A percentile compares a stretch with the other conserved stretches of the same genome.
Conservation (phyloP, 1,140 invertebrate species). For the Drosophila quadrilineata region DNA sequence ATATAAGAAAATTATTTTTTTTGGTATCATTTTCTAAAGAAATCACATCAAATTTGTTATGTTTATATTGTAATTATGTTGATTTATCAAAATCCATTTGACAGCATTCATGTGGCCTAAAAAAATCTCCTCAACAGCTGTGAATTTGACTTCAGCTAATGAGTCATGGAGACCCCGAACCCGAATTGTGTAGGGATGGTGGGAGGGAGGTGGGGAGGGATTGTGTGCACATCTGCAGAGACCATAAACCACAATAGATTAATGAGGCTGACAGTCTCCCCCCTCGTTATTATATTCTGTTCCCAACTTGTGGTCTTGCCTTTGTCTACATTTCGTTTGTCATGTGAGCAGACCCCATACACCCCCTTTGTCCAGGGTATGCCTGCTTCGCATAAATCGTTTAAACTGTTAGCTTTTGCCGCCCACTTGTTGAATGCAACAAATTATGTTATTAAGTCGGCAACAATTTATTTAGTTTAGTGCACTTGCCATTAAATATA, state of each 20-base stretch:
- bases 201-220: too few relatives aligned
- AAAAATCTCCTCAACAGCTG: slow-evolving; percentile 16
- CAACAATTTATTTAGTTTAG: slow-evolving; percentile 76
- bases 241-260: slow-evolving; percentile 41
- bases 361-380: neutral
- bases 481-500: slow-evolving; percentile 76
- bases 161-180: slow-evolving; percentile 39
- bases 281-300: neutral
- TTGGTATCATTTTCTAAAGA: too few relatives aligned
- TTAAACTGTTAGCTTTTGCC: slow-evolving; percentile 44
- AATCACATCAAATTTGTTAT: too few relatives aligned
- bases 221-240: slow-evolving; percentile 13
- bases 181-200: too few relatives aligned
- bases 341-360: neutral
- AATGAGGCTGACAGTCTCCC: slow-evolving; percentile 27
- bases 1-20: too few relatives aligned
- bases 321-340: slow-evolving; percentile 22
- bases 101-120: neutral
- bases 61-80: too few relatives aligned
- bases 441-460: slow-evolving; percentile 65
- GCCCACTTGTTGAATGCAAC: slow-evolving; percentile 53
- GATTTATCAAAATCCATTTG: slow-evolving; percentile 6
- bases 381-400: slow-evolving; percentile 53
- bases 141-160: slow-evolving; percentile 24
- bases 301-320: neutral